Base-by-base conservation (phyloP, 2,888 invertebrate genomes). In the Euproctis similis region DNA sequence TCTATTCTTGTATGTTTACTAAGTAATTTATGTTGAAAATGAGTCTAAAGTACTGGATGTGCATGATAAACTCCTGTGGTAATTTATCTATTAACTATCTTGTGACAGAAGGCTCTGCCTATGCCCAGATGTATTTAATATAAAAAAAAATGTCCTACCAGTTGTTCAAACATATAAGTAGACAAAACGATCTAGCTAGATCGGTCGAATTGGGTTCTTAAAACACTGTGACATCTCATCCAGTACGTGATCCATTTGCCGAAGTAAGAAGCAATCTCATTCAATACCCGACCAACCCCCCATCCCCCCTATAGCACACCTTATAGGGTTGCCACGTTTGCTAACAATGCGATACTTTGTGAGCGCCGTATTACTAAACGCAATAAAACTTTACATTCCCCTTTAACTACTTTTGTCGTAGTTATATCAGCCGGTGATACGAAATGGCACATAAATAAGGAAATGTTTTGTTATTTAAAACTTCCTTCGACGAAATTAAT, bases 141-240 rank as follows among this genome's bases (percentile, higher is more conserved):
- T 18, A 18, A 18, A 3, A 4, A 18, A 18, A 18, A 8, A 18
- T 18, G n/a, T 18, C n/a, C 18, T 18, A 18, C 3, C 4, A 8
- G 36, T 30, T 23, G 29, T 38, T 10, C 22, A 16, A 21, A 28
- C 41, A 42, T 36, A 47, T 44, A 42, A 39, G 8, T 4, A 19
- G 42, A 52, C 53, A 59, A 61, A 68, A 61, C 59, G 59, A 56
- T 61, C 54, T 56, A 63, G 59, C 59, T n/a, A 66, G 67, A 66
- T 72, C 65, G 71, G 67, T 69, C 68, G 73, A 81, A 80, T 81
- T 75, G 76, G 78, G 77, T 80, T 78, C 80, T 85, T 85, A 85
- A 85, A 85, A 85, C 85, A 85, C 81, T 78, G 85, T 82, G 85
- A 85, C 85, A 82, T 85, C 84, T 84, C 85, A 85, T 85, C 84